Evolutionary conservation across 1,140 invertebrate genomes (phyloP), one percentile per base, ranked within the genome.

Genomic region (Drosophila nikananu): DNA sequence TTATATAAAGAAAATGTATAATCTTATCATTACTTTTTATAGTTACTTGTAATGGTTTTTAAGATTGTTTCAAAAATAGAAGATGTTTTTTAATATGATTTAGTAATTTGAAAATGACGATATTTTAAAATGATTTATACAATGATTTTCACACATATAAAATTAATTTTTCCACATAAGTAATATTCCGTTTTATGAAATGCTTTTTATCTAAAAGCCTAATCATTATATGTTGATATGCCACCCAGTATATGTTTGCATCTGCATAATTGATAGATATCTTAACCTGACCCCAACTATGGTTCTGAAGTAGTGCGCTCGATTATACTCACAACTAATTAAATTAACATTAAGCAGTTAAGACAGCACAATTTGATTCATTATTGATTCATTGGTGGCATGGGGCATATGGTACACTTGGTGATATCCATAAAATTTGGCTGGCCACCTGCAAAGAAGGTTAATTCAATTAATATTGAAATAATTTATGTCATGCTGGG

Each of bases 321-420:
- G 12, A 3, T n/a, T 23, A 46, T 81, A 87, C 84, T 87, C 63
- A 87, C 84, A 90, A 83, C 66, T 84, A 89, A 89, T 89, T 87
- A 75, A 83, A 80, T 87, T 89, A 81, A 78, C 62, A 81, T 83
- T 70, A 71, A 82, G 62, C 61, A 66, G 86, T 80, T 81, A 77
- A 80, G 82, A 86, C 77, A 86, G 79, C 86, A 86, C 77, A 83
- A 73, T 80, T 90, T 86, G 80, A 86, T 87, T 68, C 25, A 41
- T 70, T 91, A 91, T 87, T 91, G 83, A 83, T 91, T 91, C 89
- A 91, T 89, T 65, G 89, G 84, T 80, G 89, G 81, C 89, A 91
- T 91, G 68, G 89, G 89, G 54, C 89, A 91, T 78, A 86, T 91
- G 68, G 86, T 83, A 75, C 87, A 91, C 80, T 91, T 91, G 48